Base-by-base conservation (phyloP, 2,113 vertebrate genomes). In the Corydoras sp. region DNA sequence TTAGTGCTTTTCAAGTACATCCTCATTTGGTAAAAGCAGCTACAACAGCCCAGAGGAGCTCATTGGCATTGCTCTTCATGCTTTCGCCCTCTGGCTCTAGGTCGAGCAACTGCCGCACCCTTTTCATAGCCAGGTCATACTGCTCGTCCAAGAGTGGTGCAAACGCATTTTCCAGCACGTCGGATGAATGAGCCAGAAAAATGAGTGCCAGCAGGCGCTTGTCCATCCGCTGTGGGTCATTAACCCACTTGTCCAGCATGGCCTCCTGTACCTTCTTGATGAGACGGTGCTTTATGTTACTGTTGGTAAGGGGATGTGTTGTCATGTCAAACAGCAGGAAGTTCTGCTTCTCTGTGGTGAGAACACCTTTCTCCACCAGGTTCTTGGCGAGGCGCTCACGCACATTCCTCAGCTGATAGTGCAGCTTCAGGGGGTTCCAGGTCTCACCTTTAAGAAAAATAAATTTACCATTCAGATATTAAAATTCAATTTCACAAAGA, bases 271-370 rank as follows among this genome's bases (percentile, higher is more conserved):
- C 94, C 84, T 93, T 96, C 87, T 92, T 94, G 85, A 98, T 94
- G 83, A 98, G 93, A 30, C 93, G 92, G 77, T 96, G 95, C 75
- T 98, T 98, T 82, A 97, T 95, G 82, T 90, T 94, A 88, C 91
- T 93, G 87, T 98, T 97, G 88, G 94, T 98, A 73, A 98, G 93
- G 12, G 96, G 95, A 77, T 98, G 95, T 0, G 94, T 98, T 14
- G 92, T 98, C 96, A 98, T 98, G 87, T 97, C 95, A 82, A 98
- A 98, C 9, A 97, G 92, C 67, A 98, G 89, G 85, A 98, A 98
- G 92, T 95, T 98, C 87, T 98, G 95, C 86, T 98, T 98, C 86
- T 98, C 94, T 3, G 94, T 98, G 3, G 95, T 98, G 78, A 98
- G 83, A 68, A 98, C 93, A 2, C 96, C 96, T 79, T 98, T 98